Evolutionary conservation across 1,140 invertebrate genomes (phyloP).

Genomic region (Amphibalanus amphitrite): DNA sequence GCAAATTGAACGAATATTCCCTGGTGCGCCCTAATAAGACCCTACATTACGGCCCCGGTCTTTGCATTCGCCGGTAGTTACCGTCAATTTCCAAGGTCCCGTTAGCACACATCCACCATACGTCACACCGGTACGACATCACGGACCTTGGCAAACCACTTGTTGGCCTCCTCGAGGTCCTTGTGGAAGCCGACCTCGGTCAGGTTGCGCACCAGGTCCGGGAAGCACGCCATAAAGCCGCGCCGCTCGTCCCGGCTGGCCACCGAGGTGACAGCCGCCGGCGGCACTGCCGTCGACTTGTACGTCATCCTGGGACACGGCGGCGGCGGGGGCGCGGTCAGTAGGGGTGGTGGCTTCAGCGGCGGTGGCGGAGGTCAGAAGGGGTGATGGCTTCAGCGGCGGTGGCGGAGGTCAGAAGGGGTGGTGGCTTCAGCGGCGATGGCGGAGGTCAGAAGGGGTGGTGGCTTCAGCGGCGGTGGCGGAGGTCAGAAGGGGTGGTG

Average conservation of each 20-base stretch:
- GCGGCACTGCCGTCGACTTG: constrained; percentile 23
- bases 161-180: constrained; percentile 54
- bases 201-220: constrained; percentile 62
- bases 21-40: too few relatives aligned
- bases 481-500: too few relatives aligned
- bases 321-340: too few relatives aligned
- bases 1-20: too few relatives aligned
- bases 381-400: too few relatives aligned
- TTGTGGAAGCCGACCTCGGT: constrained; percentile 48
- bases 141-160: constrained; percentile 56
- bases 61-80: constrained; percentile 62
- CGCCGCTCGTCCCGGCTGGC: constrained; percentile 56
- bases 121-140: background rate
- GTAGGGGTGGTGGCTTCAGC: too few relatives aligned
- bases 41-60: constrained; percentile 49
- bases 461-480: too few relatives aligned
- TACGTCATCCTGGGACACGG: too few relatives aligned
- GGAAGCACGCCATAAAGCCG: constrained; percentile 70
- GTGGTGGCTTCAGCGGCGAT: too few relatives aligned
- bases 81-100: constrained; percentile 19
- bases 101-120: constrained; percentile 3
- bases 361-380: too few relatives aligned
- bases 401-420: too few relatives aligned
- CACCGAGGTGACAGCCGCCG: constrained; percentile 39
- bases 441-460: too few relatives aligned